Conservation (phyloP, 2,888 invertebrate genomes). For the Cabera pusaria region DNA sequence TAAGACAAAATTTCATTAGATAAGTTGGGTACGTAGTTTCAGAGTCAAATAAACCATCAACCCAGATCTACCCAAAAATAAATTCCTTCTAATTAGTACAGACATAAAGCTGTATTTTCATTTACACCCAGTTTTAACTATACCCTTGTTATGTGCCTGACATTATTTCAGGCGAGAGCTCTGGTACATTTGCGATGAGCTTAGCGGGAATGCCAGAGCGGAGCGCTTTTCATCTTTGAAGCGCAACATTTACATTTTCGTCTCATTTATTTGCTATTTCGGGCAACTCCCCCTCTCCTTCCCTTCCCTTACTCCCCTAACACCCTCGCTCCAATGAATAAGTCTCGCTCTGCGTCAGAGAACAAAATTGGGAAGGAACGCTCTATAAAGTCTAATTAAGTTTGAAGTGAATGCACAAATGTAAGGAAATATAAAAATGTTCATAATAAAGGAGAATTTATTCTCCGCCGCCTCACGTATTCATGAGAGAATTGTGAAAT, state of each 20-base stretch:
- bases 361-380: conserved; percentile 81
- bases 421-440: conserved; percentile 75
- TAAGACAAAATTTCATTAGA: neutral
- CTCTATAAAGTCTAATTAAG: conserved; percentile 83
- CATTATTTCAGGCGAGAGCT: conserved; percentile 79
- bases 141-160: conserved; percentile 61
- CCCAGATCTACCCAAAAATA: conserved; percentile 22
- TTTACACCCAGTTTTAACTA: conserved; percentile 44
- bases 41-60: neutral
- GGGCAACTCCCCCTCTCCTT: conserved; percentile 62
- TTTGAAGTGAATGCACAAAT: conserved; percentile 79
- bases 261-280: conserved; percentile 84
- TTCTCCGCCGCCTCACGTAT: conserved; percentile 40
- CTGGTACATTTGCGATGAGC: conserved; percentile 81
- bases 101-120: conserved; percentile 39
- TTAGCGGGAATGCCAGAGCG: conserved; percentile 77
- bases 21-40: neutral
- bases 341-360: conserved; percentile 77
- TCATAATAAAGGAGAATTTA: conserved; percentile 60
- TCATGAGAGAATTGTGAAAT: conserved; percentile 28
- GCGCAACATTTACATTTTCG: conserved; percentile 84
- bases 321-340: conserved; percentile 74
- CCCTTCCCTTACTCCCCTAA: conserved; percentile 37
- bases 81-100: conserved; percentile 41
- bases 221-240: conserved; percentile 82